Evolutionary conservation across 2,113 vertebrate genomes (phyloP).

Genomic region (Machaerirhynchus nigripectus): DNA sequence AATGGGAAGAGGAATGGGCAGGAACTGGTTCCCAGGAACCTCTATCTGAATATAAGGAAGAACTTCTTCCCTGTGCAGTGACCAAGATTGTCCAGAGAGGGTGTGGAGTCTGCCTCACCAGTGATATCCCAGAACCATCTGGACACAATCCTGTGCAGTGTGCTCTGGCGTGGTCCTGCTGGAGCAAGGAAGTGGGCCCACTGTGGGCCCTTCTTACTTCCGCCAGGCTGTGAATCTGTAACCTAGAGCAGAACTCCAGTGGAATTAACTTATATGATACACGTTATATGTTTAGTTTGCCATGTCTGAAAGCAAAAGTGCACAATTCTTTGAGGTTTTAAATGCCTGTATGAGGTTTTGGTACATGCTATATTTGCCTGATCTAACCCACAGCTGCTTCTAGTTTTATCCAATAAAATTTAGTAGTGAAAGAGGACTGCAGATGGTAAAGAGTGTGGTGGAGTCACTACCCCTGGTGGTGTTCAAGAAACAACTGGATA

Average conservation of each 20-base stretch:
- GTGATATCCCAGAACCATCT: neutral
- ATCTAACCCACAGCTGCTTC: neutral
- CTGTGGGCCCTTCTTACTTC: neutral
- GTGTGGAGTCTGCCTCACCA: neutral
- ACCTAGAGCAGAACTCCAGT: neutral
- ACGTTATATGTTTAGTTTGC: neutral
- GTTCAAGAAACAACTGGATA: neutral
- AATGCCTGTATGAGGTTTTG: neutral
- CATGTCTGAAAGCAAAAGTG: neutral
- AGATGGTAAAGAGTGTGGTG: neutral
- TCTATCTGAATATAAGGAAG: neutral
- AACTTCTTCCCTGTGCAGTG: neutral
- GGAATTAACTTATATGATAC: neutral
- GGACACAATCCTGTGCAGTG: neutral
- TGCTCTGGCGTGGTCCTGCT: neutral
- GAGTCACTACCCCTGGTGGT: neutral
- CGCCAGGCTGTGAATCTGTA: neutral
- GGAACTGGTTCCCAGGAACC: neutral
- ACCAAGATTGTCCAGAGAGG: neutral
- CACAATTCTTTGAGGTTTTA: neutral
- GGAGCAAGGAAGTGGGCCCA: neutral
- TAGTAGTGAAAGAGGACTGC: neutral
- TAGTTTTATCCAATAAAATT: neutral
- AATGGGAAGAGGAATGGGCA: neutral
- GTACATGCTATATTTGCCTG: neutral